phyloP scores from a whole-genome alignment of 2,797 vertebrate genomes.

The Natrix natrix region DNA sequence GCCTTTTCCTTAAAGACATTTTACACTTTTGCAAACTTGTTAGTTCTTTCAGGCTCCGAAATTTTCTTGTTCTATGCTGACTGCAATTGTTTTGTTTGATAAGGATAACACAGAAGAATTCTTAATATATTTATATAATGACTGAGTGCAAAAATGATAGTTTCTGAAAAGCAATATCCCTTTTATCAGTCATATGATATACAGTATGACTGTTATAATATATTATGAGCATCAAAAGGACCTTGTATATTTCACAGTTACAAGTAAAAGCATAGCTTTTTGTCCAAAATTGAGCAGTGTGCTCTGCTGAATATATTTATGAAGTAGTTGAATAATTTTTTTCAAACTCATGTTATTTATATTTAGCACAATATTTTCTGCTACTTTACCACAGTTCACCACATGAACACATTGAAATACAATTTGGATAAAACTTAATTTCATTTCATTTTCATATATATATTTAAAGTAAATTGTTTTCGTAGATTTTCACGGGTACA shows the following conservation, averaged over 20 bases:
- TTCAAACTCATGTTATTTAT: neutral
- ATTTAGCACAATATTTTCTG: neutral
- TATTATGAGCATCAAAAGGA: neutral
- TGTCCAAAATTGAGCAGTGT: neutral
- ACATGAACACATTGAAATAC: neutral
- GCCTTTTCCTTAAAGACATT: neutral
- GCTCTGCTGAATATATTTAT: neutral
- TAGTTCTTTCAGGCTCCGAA: neutral
- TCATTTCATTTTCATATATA: neutral
- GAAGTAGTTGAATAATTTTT: neutral
- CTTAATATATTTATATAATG: neutral
- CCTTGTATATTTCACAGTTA: neutral
- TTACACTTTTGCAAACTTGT: neutral
- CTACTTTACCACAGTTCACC: conserved; percentile 8
- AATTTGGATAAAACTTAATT: neutral
- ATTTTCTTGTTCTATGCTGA: neutral
- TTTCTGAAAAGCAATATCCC: neutral
- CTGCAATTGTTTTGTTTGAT: neutral
- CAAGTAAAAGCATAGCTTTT: neutral
- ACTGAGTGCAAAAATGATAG: neutral
- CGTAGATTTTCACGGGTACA: too few species aligned
- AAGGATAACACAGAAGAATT: neutral
- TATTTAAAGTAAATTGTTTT: neutral
- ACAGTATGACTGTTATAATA: neutral
- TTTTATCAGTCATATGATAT: neutral